These are phyloP conservation scores for Bothrops jararaca DNA, from an alignment of 2,113 vertebrate genomes.

Conservation along the genomic window DNA sequence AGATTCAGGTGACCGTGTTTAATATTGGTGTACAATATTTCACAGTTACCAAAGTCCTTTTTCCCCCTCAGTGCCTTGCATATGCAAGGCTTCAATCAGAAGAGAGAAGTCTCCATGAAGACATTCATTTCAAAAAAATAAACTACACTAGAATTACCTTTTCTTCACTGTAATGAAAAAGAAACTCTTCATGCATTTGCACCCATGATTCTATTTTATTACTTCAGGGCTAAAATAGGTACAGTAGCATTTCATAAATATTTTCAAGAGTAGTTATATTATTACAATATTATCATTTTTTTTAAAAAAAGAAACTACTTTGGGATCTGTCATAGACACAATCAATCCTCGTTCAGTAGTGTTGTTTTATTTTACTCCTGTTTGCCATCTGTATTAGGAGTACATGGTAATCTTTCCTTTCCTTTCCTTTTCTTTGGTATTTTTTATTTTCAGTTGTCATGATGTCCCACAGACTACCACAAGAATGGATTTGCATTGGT, in stretches of 20 bases:
- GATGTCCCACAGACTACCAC: not conserved
- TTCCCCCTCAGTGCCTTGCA: not conserved
- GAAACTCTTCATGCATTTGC: not conserved
- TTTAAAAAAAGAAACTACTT: not conserved
- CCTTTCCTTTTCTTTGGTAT: not conserved
- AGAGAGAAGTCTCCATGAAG: not conserved
- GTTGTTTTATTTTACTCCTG: not conserved
- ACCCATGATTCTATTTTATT: not conserved
- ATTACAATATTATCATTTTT: not conserved
- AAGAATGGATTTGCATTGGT: constrained; percentile 32
- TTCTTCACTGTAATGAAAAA: not conserved
- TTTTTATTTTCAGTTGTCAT: constrained; percentile 30
- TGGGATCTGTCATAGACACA: not conserved
- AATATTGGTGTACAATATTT: not conserved
- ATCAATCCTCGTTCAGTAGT: not conserved
- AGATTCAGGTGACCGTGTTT: not conserved
- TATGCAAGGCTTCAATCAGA: not conserved
- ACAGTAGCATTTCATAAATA: not conserved
- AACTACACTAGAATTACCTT: not conserved
- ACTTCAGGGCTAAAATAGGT: not conserved
- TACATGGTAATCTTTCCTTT: not conserved
- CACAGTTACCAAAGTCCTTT: not conserved
- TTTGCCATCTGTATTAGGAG: not conserved
- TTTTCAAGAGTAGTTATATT: not conserved
- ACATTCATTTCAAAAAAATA: not conserved